phyloP scores from a whole-genome alignment of 2,797 vertebrate genomes.

The Epinephelus awoara region DNA sequence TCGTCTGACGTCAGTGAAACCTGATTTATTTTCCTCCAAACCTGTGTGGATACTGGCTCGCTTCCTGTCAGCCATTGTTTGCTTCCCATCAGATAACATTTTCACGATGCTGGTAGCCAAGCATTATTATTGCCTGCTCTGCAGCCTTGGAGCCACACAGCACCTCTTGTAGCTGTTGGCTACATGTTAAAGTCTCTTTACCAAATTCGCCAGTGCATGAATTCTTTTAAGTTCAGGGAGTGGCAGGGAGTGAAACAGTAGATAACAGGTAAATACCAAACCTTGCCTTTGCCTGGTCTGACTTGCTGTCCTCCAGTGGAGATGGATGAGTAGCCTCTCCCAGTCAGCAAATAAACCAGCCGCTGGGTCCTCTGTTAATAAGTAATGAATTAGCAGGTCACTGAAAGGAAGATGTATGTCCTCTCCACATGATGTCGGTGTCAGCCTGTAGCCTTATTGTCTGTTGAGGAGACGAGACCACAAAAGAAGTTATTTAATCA shows the following conservation, averaged over 20 bases:
- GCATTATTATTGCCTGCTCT: constrained; percentile 9
- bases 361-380: constrained; percentile 36
- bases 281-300: not conserved
- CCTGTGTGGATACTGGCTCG: constrained; percentile 48
- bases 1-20: constrained; percentile 50
- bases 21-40: constrained; percentile 51
- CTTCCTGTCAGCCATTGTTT: constrained; percentile 72
- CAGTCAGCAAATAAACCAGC: constrained; percentile 47
- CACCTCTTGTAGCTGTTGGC: not conserved
- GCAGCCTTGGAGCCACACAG: not conserved
- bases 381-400: constrained; percentile 37
- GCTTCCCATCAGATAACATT: constrained; percentile 69
- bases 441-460: constrained; percentile 20
- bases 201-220: not conserved
- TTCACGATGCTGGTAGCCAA: constrained; percentile 22
- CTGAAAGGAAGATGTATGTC: constrained; percentile 30
- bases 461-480: constrained; percentile 5
- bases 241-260: constrained; percentile 7
- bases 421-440: not conserved
- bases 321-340: constrained; percentile 48
- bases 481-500: constrained; percentile 40
- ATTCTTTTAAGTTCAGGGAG: not conserved
- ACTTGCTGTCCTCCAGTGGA: constrained; percentile 3
- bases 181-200: not conserved
- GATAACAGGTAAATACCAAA: constrained; percentile 34